Evolutionary conservation across 1,140 invertebrate species (phyloP), one percentile per base, ranked within the genome.

Genomic region (Paracyclopina nana): DNA sequence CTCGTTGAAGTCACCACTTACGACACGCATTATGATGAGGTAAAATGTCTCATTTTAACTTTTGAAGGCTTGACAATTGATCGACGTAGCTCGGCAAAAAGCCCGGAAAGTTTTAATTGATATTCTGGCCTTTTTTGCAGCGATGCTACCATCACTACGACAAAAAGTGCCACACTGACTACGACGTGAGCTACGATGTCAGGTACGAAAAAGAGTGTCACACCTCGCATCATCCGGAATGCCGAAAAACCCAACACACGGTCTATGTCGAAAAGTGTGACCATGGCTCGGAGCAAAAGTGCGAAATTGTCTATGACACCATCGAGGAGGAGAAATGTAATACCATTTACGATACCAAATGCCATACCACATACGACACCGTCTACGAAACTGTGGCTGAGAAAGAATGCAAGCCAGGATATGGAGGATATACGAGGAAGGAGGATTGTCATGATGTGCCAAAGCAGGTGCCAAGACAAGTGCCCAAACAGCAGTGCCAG

Each of bases 111-210:
- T n/a, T n/a, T n/a, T n/a, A n/a, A n/a, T n/a, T n/a, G n/a, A n/a
- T n/a, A n/a, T n/a, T n/a, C n/a, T n/a, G n/a, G n/a, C n/a, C n/a
- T n/a, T n/a, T n/a, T n/a, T n/a, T n/a, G n/a, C n/a, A n/a, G n/a
- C n/a, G 20, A 38, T 38, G 34, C 34, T 5, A n/a, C 34, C 5
- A 16, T 3, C 34, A 38, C 20, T 38, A 38, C 34, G 20, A 38
- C n/a, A 38, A 38, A 9, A 38, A 8, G 34, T 38, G 34, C 20
- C 34, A 38, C 34, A 38, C 34, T 38, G 34, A 38, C 34, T 38
- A 38, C 34, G 34, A 38, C 9, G 20, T 38, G n/a, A 20, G 5
- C 5, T 38, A 16, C 9, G 34, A 38, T 38, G 20, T 20, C 34
- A 38, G 20, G 8, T 38, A 38, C 9, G 34, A 38, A 9, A 38